A percentile compares a stretch with the other conserved stretches of the same genome.
These are phyloP conservation scores for Nesoenas mayeri DNA, from an alignment of 2,113 vertebrate species.

Conservation along the genomic window DNA sequence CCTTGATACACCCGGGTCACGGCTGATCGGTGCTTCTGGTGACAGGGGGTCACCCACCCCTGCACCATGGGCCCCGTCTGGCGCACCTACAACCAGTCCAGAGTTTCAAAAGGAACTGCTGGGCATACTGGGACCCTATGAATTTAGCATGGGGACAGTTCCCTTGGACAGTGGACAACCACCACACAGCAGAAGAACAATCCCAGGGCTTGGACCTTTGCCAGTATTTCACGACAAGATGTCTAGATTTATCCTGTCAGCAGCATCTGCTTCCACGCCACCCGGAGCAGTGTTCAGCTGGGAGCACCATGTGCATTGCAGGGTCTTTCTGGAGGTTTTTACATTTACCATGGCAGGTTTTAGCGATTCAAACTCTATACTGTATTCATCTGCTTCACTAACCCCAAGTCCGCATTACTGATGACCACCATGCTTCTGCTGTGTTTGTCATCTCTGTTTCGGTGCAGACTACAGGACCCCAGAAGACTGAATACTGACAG, in stretches of 20 bases:
- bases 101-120: background rate
- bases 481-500: background rate
- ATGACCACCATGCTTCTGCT: background rate
- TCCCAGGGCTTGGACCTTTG: background rate
- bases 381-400: background rate
- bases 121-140: background rate
- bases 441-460: background rate
- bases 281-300: background rate
- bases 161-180: background rate
- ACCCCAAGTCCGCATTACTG: rapidly evolving
- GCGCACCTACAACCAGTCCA: background rate
- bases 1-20: no score
- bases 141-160: background rate
- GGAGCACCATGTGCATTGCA: background rate
- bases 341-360: background rate
- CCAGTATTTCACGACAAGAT: background rate
- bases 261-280: background rate
- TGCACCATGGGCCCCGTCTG: background rate
- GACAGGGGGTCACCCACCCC: background rate
- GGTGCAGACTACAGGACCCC: background rate
- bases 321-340: background rate
- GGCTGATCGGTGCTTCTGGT: background rate
- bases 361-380: background rate
- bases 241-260: background rate
- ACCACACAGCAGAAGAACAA: background rate